phyloP scores from a whole-genome alignment of 2,113 vertebrate genomes.

The Macrotus californicus region DNA sequence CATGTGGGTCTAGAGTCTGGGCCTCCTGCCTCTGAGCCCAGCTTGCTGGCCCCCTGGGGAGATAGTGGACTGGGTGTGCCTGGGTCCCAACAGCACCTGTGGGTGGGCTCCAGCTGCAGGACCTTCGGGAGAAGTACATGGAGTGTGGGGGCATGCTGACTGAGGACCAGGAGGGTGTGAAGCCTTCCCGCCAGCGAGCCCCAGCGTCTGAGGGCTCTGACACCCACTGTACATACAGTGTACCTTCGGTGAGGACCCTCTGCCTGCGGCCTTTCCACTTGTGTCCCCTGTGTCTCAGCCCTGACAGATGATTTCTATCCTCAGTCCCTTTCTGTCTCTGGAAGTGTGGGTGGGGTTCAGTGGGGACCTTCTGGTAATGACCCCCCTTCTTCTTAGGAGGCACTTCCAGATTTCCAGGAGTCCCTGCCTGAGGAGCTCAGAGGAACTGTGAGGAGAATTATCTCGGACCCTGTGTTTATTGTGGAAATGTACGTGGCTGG shows the following conservation, averaged over 20 bases:
- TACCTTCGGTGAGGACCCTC: conserved; percentile 83
- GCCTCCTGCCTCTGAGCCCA: background rate
- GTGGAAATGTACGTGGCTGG: conserved; percentile 83
- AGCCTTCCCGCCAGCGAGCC: conserved; percentile 84
- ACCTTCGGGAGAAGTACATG: conserved; percentile 85
- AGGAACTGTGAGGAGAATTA: conserved; percentile 85
- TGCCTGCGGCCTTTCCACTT: background rate
- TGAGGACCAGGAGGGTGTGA: conserved; percentile 87
- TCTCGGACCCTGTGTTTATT: conserved; percentile 80
- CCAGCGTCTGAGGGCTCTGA: conserved; percentile 82
- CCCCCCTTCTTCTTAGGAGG: background rate
- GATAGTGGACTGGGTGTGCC: accelerated
- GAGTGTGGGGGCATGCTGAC: conserved; percentile 86
- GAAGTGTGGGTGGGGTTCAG: background rate
- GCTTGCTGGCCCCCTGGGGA: background rate
- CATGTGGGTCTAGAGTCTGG: background rate
- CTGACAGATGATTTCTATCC: background rate
- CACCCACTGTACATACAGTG: conserved; percentile 82
- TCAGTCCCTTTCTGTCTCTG: background rate
- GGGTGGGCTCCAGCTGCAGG: conserved; percentile 78
- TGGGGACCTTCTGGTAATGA: background rate
- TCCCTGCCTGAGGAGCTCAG: conserved; percentile 92
- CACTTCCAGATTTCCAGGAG: conserved; percentile 64
- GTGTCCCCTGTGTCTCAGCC: background rate
- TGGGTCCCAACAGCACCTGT: background rate